Base-by-base conservation (phyloP, 2,888 invertebrate genomes). In the Drosophila quasianomalipes region DNA sequence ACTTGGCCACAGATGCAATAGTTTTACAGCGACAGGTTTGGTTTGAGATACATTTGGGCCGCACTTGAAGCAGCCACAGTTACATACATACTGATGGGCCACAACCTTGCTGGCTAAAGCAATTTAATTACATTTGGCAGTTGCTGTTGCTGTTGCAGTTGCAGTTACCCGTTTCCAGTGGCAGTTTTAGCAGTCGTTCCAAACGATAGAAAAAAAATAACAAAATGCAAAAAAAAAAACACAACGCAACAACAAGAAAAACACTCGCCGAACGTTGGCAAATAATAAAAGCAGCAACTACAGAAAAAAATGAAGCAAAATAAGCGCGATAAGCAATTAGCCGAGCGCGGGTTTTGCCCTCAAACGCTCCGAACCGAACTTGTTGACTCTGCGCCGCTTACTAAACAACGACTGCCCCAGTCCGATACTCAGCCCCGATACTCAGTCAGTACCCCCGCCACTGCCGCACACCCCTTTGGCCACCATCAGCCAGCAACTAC, bases 321-420 rank as follows among this genome's bases (percentile, higher is more conserved):
- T 63, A 64, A 65, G 14, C 78, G 69, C 82, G 74, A 78, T 81
- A 79, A 82, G 69, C 79, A 67, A 78, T 74, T 73, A 65, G 67
- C 53, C 61, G 53, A 82, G 62, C 87, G 72, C 72, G 55, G 35
- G 41, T 61, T 70, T 58, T 68, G 63, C 68, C 41, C 64, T 59
- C 57, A 44, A 58, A 44, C 51, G 57, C 61, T 60, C 12, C 87
- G 85, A 89, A 85, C 90, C 80, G 83, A 80, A 83, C 85, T 80
- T 71, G 83, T 72, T 88, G 90, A 85, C 89, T 88, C 77, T 85
- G 83, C 85, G 90, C 88, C 88, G 85, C 90, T 80, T 63, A 85
- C 85, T 89, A 67, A 85, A 82, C 79, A 73, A n/a, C 69, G 31
- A 77, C 60, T 75, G 76, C 33, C 47, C 61, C 76, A 79, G 61